Evolutionary conservation across 2,888 invertebrate species (phyloP).

Genomic region (Phoronis australis): DNA sequence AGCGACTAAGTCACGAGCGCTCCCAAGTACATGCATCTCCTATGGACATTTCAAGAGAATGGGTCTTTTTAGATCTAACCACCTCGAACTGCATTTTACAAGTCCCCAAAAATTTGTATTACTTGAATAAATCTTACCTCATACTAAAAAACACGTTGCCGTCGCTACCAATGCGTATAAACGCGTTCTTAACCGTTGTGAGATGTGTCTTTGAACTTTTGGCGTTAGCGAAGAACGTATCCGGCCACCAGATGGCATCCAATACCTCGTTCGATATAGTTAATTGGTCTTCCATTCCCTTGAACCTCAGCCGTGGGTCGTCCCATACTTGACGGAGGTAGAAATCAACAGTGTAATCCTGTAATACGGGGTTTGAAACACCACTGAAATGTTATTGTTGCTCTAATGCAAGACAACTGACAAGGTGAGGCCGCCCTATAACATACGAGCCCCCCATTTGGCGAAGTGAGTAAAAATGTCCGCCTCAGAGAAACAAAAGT

Average conservation of each 20-base stretch:
- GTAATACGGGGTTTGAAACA: background rate
- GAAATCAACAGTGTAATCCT: background rate
- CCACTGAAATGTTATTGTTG: no score
- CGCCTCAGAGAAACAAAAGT: no score
- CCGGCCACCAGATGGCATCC: background rate
- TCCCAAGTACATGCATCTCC: no score
- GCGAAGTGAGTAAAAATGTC: no score
- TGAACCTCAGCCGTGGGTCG: background rate
- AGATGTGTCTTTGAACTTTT: background rate
- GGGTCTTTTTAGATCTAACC: no score
- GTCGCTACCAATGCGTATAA: background rate
- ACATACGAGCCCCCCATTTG: no score
- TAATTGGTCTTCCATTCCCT: background rate
- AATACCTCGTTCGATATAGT: background rate
- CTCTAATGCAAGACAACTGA: no score
- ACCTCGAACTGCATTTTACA: no score
- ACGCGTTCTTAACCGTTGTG: background rate
- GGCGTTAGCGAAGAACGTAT: background rate
- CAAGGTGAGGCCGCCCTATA: no score
- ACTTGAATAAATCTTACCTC: background rate
- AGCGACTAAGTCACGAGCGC: no score
- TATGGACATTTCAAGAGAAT: no score
- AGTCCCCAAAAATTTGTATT: no score
- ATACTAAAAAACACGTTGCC: background rate
- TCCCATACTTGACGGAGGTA: background rate